phyloP scores from a whole-genome alignment of 2,113 vertebrate genomes.

The Dascyllus trimaculatus region DNA sequence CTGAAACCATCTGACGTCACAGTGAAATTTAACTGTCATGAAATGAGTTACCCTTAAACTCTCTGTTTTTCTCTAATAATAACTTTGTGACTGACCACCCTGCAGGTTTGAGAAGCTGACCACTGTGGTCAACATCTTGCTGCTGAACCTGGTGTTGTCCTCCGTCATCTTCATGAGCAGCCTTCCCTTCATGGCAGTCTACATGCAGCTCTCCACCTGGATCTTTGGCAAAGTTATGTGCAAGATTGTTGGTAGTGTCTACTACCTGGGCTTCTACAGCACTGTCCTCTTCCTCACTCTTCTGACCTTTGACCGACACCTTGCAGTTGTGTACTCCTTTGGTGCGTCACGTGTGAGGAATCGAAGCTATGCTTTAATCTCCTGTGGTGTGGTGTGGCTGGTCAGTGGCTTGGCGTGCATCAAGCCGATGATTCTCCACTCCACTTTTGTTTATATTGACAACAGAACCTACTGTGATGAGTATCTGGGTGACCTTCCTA shows the following conservation, averaged over 20 bases:
- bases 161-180: conserved; percentile 86
- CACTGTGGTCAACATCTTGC: conserved; percentile 88
- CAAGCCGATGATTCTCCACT: conserved; percentile 74
- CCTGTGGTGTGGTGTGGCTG: conserved; percentile 81
- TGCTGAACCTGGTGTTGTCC: conserved; percentile 89
- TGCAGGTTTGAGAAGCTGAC: conserved; percentile 83
- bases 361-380: conserved; percentile 74
- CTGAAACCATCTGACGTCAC: no score
- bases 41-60: no score
- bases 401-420: conserved; percentile 81
- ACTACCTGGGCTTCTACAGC: conserved; percentile 87
- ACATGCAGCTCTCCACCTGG: conserved; percentile 82
- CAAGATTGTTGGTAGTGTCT: conserved; percentile 81
- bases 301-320: conserved; percentile 88
- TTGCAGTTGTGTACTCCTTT: conserved; percentile 87
- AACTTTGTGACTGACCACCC: not conserved
- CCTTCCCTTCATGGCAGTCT: conserved; percentile 85
- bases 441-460: rapidly evolving
- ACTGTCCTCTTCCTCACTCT: conserved; percentile 89
- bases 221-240: conserved; percentile 82
- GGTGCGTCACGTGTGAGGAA: conserved; percentile 70
- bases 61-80: not conserved
- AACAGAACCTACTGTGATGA: conserved; percentile 39
- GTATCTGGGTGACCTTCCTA: rapidly evolving
- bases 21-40: no score